These are phyloP conservation scores for Circaetus cinerascens DNA, from an alignment of 2,113 vertebrate species.

Conservation along the genomic window DNA sequence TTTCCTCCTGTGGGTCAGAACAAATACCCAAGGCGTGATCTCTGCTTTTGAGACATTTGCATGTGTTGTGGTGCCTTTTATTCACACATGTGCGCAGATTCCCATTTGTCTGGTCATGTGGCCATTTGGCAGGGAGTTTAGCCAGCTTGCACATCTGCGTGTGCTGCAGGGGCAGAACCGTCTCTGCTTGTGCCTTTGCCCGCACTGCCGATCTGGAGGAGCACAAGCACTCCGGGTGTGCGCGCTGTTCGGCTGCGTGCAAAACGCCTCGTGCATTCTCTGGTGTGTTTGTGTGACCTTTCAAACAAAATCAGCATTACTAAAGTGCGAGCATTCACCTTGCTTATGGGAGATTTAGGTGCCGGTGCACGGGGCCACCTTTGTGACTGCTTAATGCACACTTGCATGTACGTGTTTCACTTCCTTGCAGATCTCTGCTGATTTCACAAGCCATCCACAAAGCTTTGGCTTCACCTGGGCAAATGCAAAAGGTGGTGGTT, in stretches of 20 bases:
- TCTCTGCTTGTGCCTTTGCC: background rate
- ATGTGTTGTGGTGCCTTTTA: background rate
- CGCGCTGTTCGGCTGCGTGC: fast-evolving
- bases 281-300: background rate
- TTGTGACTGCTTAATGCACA: background rate
- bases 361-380: fast-evolving
- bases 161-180: background rate
- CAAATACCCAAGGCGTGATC: fast-evolving
- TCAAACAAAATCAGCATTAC: fast-evolving
- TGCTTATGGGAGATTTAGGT: background rate
- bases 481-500: constrained; percentile 73
- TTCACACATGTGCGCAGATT: fast-evolving
- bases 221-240: fast-evolving
- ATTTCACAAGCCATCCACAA: constrained; percentile 42
- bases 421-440: background rate
- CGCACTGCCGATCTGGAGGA: fast-evolving
- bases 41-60: background rate
- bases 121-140: background rate
- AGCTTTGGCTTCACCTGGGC: constrained; percentile 71
- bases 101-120: fast-evolving
- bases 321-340: fast-evolving
- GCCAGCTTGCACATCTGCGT: fast-evolving
- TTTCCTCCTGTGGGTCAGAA: background rate
- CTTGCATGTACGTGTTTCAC: background rate
- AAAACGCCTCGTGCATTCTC: fast-evolving